Evolutionary conservation across 2,113 vertebrate species (phyloP).

Genomic region (Dendrocopos noguchii): DNA sequence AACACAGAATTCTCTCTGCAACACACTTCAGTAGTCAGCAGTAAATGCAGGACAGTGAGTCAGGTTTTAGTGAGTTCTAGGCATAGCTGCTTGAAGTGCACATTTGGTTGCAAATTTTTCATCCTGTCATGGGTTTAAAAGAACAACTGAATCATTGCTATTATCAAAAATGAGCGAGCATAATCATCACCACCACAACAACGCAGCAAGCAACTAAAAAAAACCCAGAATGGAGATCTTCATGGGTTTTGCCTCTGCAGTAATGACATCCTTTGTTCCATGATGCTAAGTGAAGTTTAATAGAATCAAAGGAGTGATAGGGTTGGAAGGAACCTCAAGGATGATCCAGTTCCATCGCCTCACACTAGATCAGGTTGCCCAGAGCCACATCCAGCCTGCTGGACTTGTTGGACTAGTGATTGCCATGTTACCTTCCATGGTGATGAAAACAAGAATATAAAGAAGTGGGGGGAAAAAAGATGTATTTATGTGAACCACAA

Average conservation of each 20-base stretch:
- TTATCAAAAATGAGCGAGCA: not conserved
- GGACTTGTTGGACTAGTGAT: not conserved
- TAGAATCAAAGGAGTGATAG: too few relatives aligned
- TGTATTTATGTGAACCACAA: not conserved
- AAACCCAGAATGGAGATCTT: not conserved
- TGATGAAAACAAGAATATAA: not conserved
- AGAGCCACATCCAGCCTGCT: too few relatives aligned
- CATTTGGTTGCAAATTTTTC: not conserved
- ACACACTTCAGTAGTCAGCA: not conserved
- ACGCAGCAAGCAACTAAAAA: too few relatives aligned
- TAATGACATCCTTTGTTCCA: not conserved
- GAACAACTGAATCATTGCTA: not conserved
- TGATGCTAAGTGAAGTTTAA: not conserved
- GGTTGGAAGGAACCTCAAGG: too few relatives aligned
- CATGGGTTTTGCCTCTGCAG: rapidly evolving
- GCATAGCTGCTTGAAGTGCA: not conserved
- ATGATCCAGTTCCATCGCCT: too few relatives aligned
- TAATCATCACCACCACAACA: not conserved
- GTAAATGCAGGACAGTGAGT: not conserved
- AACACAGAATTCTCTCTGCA: not conserved
- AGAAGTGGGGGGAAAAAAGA: not conserved
- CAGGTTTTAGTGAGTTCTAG: not conserved
- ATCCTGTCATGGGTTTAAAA: not conserved
- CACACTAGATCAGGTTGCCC: too few relatives aligned
- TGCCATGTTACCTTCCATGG: not conserved